These are phyloP conservation scores for Anabas testudineus DNA, from an alignment of 2,797 vertebrate species.

Conservation along the genomic window DNA sequence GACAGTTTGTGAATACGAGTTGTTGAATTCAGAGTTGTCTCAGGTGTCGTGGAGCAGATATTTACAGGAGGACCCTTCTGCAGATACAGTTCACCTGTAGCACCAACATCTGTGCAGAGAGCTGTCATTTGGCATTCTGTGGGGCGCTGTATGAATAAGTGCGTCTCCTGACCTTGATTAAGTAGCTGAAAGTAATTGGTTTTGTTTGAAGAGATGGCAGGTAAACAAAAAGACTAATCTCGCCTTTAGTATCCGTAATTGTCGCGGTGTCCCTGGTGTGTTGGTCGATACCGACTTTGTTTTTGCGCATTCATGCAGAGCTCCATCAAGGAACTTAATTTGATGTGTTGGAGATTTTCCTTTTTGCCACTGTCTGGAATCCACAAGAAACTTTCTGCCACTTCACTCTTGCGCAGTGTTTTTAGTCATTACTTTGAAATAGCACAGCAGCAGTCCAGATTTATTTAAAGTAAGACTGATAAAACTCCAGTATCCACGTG, in stretches of 20 bases:
- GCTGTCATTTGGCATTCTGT: neutral
- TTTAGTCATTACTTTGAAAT: conserved; percentile 3
- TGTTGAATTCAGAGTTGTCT: neutral
- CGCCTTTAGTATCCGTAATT: conserved; percentile 4
- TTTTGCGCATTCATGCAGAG: conserved; percentile 20
- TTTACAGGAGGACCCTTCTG: neutral
- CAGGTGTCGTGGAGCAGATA: neutral
- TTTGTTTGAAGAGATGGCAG: conserved; percentile 36
- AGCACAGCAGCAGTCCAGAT: neutral
- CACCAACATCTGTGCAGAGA: conserved; percentile 9
- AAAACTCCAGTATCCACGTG: neutral
- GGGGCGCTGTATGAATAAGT: neutral
- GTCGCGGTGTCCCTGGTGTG: neutral
- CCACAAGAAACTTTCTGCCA: conserved; percentile 15
- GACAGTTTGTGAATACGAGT: neutral
- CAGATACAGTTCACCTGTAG: conserved; percentile 25
- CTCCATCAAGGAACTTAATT: conserved; percentile 21
- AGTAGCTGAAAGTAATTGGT: conserved; percentile 37
- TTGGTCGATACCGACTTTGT: conserved; percentile 22
- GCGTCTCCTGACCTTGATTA: conserved; percentile 44
- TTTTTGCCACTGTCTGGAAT: conserved; percentile 18
- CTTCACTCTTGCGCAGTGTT: neutral
- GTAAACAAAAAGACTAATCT: conserved; percentile 27
- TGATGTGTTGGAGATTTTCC: conserved; percentile 10
- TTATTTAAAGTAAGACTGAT: conserved; percentile 7